phyloP scores from a whole-genome alignment of 2,113 vertebrate genomes.

The Neodontobutis hainanensis region DNA sequence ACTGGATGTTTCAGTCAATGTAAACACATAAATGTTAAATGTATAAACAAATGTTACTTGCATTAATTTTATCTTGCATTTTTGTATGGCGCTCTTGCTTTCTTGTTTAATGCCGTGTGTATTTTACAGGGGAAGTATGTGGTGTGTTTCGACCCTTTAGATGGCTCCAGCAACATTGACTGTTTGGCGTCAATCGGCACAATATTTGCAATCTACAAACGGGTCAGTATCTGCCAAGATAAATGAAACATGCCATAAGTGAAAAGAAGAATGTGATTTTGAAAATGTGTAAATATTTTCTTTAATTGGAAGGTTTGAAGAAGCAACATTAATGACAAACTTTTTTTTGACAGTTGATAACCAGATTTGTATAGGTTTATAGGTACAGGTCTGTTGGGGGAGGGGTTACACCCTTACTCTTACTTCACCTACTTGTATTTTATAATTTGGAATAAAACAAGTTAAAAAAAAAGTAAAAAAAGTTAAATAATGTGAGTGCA shows the following conservation, averaged over 20 bases:
- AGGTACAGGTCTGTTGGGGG: too few species aligned
- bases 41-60: too few species aligned
- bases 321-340: not conserved
- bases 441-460: too few species aligned
- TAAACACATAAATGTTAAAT: not conserved
- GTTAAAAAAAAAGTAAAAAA: too few species aligned
- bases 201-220: slow-evolving; percentile 95
- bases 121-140: slow-evolving; percentile 90
- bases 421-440: too few species aligned
- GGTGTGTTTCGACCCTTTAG: slow-evolving; percentile 96
- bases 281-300: not conserved
- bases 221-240: slow-evolving; percentile 75
- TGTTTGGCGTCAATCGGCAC: slow-evolving; percentile 96
- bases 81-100: too few species aligned
- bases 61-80: not conserved
- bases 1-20: too few species aligned
- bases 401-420: too few species aligned
- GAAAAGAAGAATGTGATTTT: not conserved
- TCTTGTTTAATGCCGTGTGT: not conserved
- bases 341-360: not conserved
- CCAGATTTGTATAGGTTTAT: too few species aligned
- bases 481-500: not conserved
- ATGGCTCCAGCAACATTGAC: slow-evolving; percentile 98
- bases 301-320: not conserved
- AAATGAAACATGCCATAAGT: not conserved